A percentile compares a stretch with the other conserved stretches of the same genome.
Conservation (phyloP, 1,140 invertebrate genomes). For the Diachasma alloeum region DNA sequence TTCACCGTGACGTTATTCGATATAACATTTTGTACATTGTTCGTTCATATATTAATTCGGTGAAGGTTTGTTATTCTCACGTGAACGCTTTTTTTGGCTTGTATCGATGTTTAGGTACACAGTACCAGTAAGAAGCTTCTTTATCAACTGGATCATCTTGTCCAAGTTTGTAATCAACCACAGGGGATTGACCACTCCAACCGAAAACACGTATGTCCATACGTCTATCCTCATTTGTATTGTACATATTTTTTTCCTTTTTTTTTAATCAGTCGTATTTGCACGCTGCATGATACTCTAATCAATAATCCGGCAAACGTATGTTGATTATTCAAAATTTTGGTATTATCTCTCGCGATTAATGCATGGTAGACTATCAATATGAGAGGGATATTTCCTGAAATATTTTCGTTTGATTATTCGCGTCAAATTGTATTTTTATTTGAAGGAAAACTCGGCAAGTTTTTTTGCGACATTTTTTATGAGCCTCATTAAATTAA, state of each 20-base stretch:
- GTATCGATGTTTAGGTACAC: conserved; percentile 78
- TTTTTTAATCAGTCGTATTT: not conserved
- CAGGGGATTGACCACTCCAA: conserved; percentile 71
- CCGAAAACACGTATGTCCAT: conserved; percentile 76
- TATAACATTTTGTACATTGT: conserved; percentile 7
- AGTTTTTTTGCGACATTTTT: too few species aligned
- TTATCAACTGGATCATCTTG: conserved; percentile 93
- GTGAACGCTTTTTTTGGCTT: conserved; percentile 32
- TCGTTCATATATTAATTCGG: conserved; percentile 14
- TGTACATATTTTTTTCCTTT: not conserved
- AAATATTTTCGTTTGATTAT: too few species aligned
- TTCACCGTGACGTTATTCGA: not conserved
- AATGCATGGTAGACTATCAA: not conserved
- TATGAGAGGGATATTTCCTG: too few species aligned
- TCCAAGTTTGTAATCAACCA: conserved; percentile 94
- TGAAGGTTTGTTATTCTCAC: conserved; percentile 32
- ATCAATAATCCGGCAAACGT: not conserved
- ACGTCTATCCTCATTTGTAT: conserved; percentile 10
- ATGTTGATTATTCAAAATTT: not conserved
- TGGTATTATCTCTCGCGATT: not conserved
- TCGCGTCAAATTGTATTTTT: too few species aligned
- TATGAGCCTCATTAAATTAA: too few species aligned
- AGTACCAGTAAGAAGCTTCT: conserved; percentile 96
- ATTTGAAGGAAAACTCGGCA: too few species aligned
- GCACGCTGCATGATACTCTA: conserved; percentile 1